Evolutionary conservation across 2,888 invertebrate species (phyloP).

Genomic region (Pollenia labialis): DNA sequence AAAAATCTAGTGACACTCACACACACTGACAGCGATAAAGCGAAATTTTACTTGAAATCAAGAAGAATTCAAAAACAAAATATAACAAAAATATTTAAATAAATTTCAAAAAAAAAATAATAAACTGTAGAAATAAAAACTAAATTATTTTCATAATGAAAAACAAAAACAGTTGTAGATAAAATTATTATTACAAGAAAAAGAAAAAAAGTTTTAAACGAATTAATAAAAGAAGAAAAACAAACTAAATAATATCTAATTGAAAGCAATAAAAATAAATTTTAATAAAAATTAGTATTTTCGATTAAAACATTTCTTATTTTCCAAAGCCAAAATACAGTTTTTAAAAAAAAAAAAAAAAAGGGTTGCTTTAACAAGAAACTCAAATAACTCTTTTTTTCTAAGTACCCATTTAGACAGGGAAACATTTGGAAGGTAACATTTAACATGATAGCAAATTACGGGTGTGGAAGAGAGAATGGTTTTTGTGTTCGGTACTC

Average conservation of each 20-base stretch:
- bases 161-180: slow-evolving; percentile 60
- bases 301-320: neutral
- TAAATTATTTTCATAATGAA: slow-evolving; percentile 71
- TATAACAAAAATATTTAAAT: slow-evolving; percentile 19
- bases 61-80: slow-evolving; percentile 21
- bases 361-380: too few relatives aligned
- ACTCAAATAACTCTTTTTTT: too few relatives aligned
- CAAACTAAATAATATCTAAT: slow-evolving; percentile 42
- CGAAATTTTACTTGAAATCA: slow-evolving; percentile 71
- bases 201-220: slow-evolving; percentile 42
- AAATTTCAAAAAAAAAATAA: slow-evolving; percentile 9
- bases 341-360: neutral
- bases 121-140: slow-evolving; percentile 28
- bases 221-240: slow-evolving; percentile 30
- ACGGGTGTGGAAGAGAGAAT: too few relatives aligned
- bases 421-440: too few relatives aligned
- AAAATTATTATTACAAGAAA: slow-evolving; percentile 38
- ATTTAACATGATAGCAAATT: too few relatives aligned
- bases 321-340: neutral
- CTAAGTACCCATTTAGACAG: too few relatives aligned
- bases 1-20: slow-evolving; percentile 69
- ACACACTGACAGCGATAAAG: slow-evolving; percentile 74
- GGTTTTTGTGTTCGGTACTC: too few relatives aligned
- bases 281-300: slow-evolving; percentile 36
- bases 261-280: slow-evolving; percentile 39